Evolutionary conservation across 2,888 invertebrate species (phyloP).

Genomic region (Orthosia incerta): DNA sequence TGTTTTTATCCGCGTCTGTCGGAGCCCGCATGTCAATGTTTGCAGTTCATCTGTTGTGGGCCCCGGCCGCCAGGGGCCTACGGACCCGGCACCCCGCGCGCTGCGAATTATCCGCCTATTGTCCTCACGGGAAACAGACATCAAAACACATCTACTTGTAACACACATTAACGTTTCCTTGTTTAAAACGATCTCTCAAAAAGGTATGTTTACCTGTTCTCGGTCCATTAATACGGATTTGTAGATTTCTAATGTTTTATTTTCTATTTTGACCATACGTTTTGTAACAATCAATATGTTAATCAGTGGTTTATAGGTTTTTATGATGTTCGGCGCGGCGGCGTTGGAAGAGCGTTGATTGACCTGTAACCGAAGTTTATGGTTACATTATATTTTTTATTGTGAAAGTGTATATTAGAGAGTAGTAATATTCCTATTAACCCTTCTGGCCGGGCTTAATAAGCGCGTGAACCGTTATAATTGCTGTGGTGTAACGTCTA

Average conservation of each 20-base stretch:
- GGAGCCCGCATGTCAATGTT: slow-evolving; percentile 80
- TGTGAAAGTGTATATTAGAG: slow-evolving; percentile 35
- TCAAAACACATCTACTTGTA: slow-evolving; percentile 38
- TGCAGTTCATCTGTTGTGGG: slow-evolving; percentile 71
- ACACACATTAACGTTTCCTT: slow-evolving; percentile 24
- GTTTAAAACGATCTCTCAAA: slow-evolving; percentile 12
- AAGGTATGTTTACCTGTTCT: slow-evolving; percentile 43
- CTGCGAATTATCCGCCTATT: slow-evolving; percentile 63
- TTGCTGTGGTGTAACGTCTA: neutral
- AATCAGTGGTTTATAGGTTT: slow-evolving; percentile 56
- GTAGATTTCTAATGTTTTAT: slow-evolving; percentile 41
- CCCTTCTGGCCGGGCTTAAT: neutral
- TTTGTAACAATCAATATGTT: slow-evolving; percentile 59
- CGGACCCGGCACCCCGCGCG: slow-evolving; percentile 28
- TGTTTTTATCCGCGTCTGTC: slow-evolving; percentile 70
- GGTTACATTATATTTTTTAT: slow-evolving; percentile 31
- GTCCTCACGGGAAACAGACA: slow-evolving; percentile 56
- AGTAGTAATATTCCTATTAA: slow-evolving; percentile 26
- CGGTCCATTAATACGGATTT: slow-evolving; percentile 31
- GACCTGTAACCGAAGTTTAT: slow-evolving; percentile 50
- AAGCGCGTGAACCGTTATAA: neutral
- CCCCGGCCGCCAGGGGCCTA: slow-evolving; percentile 17
- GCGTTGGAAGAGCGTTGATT: slow-evolving; percentile 45
- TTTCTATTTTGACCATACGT: slow-evolving; percentile 37
- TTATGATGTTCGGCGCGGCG: slow-evolving; percentile 50